phyloP scores from a whole-genome alignment of 1,140 invertebrate genomes.

The Drosophila mayri region DNA sequence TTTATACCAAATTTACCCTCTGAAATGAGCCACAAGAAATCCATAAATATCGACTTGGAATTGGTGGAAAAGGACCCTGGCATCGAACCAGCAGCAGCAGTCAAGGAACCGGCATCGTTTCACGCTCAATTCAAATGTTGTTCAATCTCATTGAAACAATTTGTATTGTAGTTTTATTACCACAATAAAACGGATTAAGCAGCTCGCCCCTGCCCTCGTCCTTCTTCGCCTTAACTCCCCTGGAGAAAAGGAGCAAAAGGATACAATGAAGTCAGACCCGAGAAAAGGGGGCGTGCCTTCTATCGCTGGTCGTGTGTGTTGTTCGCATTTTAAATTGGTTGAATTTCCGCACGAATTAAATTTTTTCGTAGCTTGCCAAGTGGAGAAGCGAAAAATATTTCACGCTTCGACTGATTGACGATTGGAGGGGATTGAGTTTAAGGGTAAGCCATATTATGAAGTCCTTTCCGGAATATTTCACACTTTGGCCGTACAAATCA shows the following conservation, averaged over 20 bases:
- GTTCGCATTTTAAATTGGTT: constrained; percentile 77
- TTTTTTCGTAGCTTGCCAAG: constrained; percentile 36
- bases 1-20: constrained; percentile 7
- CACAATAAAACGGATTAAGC: constrained; percentile 83
- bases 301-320: constrained; percentile 39
- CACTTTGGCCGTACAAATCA: constrained; percentile 76
- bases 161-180: constrained; percentile 84
- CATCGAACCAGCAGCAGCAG: constrained; percentile 25
- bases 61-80: constrained; percentile 11
- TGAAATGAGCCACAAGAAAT: constrained; percentile 46
- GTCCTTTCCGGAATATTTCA: constrained; percentile 81
- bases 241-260: constrained; percentile 15
- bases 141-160: constrained; percentile 82
- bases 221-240: neutral
- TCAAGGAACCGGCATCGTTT: constrained; percentile 56
- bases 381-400: constrained; percentile 67
- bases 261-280: constrained; percentile 53
- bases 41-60: constrained; percentile 48
- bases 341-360: constrained; percentile 83
- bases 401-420: constrained; percentile 68
- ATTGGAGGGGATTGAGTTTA: constrained; percentile 40
- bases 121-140: constrained; percentile 80
- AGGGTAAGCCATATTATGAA: constrained; percentile 69
- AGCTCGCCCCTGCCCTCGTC: constrained; percentile 24
- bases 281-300: constrained; percentile 59